Conservation (phyloP, 2,113 vertebrate genomes). For the Collichthys lucidus region DNA sequence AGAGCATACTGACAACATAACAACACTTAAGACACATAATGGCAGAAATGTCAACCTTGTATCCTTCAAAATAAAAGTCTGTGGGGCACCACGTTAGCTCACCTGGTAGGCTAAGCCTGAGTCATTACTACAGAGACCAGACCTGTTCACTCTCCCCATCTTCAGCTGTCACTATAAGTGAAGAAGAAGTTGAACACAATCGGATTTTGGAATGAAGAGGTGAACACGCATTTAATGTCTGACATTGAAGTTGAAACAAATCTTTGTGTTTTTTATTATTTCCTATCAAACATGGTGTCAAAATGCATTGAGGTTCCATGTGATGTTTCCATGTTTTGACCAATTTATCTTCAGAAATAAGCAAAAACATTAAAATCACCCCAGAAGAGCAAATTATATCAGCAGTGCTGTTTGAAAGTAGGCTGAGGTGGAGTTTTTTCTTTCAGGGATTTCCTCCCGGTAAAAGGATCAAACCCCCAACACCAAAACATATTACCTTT, state of each 20-base stretch:
- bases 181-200: neutral
- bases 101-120: too few species aligned
- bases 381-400: constrained; percentile 40
- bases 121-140: too few species aligned
- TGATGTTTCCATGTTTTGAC: neutral
- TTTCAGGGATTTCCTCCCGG: constrained; percentile 47
- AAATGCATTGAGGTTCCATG: neutral
- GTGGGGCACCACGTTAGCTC: too few species aligned
- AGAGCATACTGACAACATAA: too few species aligned
- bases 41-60: too few species aligned
- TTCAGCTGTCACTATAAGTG: too few species aligned
- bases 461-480: constrained; percentile 46
- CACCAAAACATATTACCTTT: constrained; percentile 45
- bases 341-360: constrained; percentile 1
- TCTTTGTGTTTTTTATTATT: neutral
- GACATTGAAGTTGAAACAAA: neutral
- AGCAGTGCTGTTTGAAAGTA: constrained; percentile 34
- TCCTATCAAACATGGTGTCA: neutral
- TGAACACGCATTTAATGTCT: neutral
- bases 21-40: too few species aligned
- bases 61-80: too few species aligned
- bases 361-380: constrained; percentile 16
- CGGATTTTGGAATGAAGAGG: neutral
- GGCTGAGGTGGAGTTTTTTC: constrained; percentile 19
- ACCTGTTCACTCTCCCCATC: too few species aligned